phyloP scores from a whole-genome alignment of 2,888 invertebrate species.

The Elaeidobius kamerunicus region DNA sequence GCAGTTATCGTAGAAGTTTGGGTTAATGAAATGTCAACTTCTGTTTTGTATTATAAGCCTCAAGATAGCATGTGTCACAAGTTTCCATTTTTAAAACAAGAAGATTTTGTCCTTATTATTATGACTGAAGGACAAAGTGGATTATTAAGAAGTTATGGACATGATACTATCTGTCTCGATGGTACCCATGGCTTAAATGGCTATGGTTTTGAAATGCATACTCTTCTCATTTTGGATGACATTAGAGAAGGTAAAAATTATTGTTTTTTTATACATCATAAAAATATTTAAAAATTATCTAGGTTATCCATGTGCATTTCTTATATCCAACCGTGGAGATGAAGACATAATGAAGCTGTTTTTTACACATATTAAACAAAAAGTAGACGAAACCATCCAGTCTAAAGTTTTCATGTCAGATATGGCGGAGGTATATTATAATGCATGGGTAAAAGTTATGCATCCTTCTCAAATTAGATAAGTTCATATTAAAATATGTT shows the following conservation, averaged over 20 bases:
- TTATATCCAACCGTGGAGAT: neutral
- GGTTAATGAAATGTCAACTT: no score
- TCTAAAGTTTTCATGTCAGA: neutral
- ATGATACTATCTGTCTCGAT: no score
- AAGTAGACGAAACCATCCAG: neutral
- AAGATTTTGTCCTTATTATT: no score
- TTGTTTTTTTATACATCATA: slow-evolving; percentile 10
- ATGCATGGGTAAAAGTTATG: neutral
- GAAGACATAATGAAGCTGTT: neutral
- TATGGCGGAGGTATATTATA: neutral
- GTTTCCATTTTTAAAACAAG: no score
- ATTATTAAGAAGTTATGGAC: no score
- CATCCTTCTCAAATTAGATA: no score
- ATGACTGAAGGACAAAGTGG: no score
- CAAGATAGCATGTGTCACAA: no score
- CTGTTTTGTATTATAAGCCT: no score
- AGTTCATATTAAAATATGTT: no score
- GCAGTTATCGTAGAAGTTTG: no score
- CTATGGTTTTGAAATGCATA: slow-evolving; percentile 30
- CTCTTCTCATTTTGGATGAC: slow-evolving; percentile 29
- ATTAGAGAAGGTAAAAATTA: slow-evolving; percentile 1
- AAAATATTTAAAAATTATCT: no score
- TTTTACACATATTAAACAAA: neutral
- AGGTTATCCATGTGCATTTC: neutral
- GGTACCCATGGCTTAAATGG: slow-evolving; percentile 8